phyloP scores from a whole-genome alignment of 2,888 invertebrate species.

The Fabriciana adippe region DNA sequence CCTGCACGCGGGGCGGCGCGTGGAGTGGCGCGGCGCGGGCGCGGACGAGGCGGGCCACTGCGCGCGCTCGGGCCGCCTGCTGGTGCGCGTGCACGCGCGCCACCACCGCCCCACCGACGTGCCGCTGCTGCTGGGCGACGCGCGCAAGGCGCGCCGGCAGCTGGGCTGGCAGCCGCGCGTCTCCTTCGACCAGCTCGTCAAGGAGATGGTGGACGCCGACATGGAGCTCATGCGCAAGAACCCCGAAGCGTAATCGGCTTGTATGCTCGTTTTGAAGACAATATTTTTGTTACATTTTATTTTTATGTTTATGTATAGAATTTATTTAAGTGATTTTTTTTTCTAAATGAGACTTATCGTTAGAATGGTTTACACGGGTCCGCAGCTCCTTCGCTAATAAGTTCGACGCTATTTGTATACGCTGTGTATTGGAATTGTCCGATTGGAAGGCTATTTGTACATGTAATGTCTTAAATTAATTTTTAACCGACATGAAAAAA shows the following conservation, averaged over 20 bases:
- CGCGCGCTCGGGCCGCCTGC: constrained; percentile 86
- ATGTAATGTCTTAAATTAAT: no score
- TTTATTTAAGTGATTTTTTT: no score
- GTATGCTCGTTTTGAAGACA: no score
- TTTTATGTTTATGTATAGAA: no score
- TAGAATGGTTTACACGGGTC: no score
- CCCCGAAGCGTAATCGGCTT: constrained; percentile 88
- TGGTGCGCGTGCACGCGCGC: constrained; percentile 95
- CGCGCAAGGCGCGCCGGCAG: constrained; percentile 92
- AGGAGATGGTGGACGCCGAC: constrained; percentile 97
- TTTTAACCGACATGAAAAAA: no score
- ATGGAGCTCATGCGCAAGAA: constrained; percentile 94
- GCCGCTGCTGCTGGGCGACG: constrained; percentile 94
- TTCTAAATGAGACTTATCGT: no score
- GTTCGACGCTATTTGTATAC: no score
- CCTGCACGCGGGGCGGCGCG: constrained; percentile 86
- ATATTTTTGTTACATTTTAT: no score
- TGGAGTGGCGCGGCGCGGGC: constrained; percentile 93
- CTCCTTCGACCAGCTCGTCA: constrained; percentile 90
- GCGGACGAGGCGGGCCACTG: constrained; percentile 88
- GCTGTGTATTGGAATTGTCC: no score
- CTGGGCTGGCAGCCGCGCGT: constrained; percentile 95
- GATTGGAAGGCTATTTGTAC: no score
- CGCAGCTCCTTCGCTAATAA: no score
- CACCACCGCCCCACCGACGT: constrained; percentile 99